Conservation (phyloP, 2,797 vertebrate genomes). For the Menidia menidia region DNA sequence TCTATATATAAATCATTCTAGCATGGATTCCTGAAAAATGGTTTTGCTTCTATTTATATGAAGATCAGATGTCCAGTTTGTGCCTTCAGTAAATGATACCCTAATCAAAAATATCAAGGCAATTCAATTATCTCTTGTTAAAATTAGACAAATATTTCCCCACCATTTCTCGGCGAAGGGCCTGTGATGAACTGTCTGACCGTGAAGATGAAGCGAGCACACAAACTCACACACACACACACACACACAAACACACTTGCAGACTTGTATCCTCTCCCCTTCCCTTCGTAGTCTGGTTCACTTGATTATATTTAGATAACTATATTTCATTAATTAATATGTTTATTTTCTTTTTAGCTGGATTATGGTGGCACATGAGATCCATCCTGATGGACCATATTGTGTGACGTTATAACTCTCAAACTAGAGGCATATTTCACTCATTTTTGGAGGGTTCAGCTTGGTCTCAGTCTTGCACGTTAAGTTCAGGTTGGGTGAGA, state of each 20-base stretch:
- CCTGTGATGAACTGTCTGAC: slow-evolving; percentile 59
- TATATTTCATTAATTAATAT: neutral
- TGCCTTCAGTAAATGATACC: slow-evolving; percentile 32
- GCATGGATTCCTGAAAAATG: neutral
- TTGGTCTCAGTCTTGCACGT: neutral
- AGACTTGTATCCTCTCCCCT: neutral
- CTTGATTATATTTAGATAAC: neutral
- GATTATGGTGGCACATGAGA: neutral
- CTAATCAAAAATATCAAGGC: slow-evolving; percentile 69
- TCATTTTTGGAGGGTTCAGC: neutral
- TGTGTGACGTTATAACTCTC: too few relatives aligned
- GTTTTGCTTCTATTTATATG: slow-evolving; percentile 27
- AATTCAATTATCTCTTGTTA: slow-evolving; percentile 79
- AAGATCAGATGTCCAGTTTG: slow-evolving; percentile 48
- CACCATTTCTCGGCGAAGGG: slow-evolving; percentile 56
- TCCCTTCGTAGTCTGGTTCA: too few relatives aligned
- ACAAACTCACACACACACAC: slow-evolving; percentile 2
- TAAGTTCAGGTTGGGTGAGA: slow-evolving; percentile 1
- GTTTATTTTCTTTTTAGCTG: neutral
- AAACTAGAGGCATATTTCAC: neutral
- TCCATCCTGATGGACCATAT: too few relatives aligned
- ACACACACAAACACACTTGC: neutral
- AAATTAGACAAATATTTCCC: slow-evolving; percentile 79
- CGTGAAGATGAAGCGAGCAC: slow-evolving; percentile 19
- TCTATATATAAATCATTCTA: neutral